Percentiles rank a stretch among this genome's conserved stretches.
Conservation (phyloP, 2,113 vertebrate genomes). For the Mixornis gularis region DNA sequence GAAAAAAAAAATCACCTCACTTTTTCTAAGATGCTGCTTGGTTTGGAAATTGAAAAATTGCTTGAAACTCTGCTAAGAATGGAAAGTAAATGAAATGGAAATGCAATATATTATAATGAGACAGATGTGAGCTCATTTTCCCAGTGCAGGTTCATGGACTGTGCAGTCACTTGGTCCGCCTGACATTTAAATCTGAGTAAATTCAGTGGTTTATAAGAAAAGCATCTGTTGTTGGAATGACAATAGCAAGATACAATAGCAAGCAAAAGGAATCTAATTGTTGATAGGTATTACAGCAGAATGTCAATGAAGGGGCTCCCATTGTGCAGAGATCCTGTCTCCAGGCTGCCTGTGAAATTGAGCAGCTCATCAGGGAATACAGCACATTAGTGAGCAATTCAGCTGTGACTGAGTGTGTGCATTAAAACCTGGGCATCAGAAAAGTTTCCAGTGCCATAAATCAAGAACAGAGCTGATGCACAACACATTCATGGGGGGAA, state of each 20-base stretch:
- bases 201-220: slow-evolving; percentile 66
- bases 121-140: slow-evolving; percentile 62
- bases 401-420: slow-evolving; percentile 27
- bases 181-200: slow-evolving; percentile 71
- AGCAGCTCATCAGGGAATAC: slow-evolving; percentile 48
- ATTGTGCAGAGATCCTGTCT: slow-evolving; percentile 44
- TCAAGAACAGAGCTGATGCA: slow-evolving; percentile 37
- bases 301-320: slow-evolving; percentile 50
- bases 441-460: slow-evolving; percentile 59
- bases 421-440: background rate
- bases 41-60: slow-evolving; percentile 57
- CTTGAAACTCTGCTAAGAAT: slow-evolving; percentile 37
- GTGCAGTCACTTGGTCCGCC: slow-evolving; percentile 38
- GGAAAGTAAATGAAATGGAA: slow-evolving; percentile 60
- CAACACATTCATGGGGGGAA: background rate
- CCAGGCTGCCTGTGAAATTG: slow-evolving; percentile 54
- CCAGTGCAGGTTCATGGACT: slow-evolving; percentile 25
- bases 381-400: slow-evolving; percentile 54
- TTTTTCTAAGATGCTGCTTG: background rate
- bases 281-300: slow-evolving; percentile 33
- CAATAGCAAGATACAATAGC: slow-evolving; percentile 53
- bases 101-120: slow-evolving; percentile 60
- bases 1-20: background rate
- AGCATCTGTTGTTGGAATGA: slow-evolving; percentile 65
- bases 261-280: slow-evolving; percentile 55